A percentile compares a stretch with the other conserved stretches of the same genome.
phyloP scores from a whole-genome alignment of 2,113 vertebrate species.

The Daboia siamensis region DNA sequence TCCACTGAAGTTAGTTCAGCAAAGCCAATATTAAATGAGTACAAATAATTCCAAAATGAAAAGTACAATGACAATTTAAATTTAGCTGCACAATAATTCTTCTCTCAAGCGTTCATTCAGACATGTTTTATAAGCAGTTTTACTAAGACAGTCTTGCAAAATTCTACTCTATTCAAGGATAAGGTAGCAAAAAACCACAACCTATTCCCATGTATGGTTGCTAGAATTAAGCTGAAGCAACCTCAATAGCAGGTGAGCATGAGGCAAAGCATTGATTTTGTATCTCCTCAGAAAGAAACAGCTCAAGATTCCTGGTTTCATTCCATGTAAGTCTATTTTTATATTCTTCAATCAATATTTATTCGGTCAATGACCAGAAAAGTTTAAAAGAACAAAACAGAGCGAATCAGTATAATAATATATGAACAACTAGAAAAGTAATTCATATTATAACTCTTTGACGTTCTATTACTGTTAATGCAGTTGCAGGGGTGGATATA shows the following conservation, averaged over 20 bases:
- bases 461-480: no score
- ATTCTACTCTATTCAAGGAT: background rate
- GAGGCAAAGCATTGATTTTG: background rate
- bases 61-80: conserved; percentile 1
- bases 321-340: background rate
- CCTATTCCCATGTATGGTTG: background rate
- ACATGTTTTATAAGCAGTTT: background rate
- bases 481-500: no score
- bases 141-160: background rate
- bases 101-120: background rate
- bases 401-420: no score
- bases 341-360: background rate
- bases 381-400: no score
- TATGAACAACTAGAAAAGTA: no score
- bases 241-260: background rate
- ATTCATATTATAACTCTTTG: no score
- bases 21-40: background rate
- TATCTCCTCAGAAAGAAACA: background rate
- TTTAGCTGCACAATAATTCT: background rate
- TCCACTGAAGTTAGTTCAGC: background rate
- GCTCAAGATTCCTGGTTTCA: conserved; percentile 45
- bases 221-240: background rate
- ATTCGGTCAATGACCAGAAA: no score
- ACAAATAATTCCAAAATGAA: background rate
- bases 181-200: background rate